phyloP scores from a whole-genome alignment of 2,888 invertebrate genomes.

The Pyrgus malvae region DNA sequence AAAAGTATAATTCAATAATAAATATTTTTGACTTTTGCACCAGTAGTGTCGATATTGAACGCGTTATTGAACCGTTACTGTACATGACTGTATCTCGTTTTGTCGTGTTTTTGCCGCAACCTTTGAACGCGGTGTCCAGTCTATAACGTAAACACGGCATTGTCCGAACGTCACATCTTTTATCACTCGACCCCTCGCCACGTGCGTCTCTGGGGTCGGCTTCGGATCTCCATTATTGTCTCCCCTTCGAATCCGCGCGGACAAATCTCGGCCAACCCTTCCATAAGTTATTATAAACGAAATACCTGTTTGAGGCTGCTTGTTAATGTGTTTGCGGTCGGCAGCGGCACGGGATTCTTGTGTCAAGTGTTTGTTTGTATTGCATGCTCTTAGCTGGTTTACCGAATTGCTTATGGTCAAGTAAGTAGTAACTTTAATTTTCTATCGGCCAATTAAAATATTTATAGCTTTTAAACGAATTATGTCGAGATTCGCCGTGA shows the following conservation, averaged over 20 bases:
- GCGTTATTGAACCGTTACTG: too few relatives aligned
- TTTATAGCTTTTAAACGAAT: too few relatives aligned
- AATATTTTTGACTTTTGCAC: too few relatives aligned
- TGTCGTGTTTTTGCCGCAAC: too few relatives aligned
- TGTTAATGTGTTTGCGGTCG: conserved; percentile 20
- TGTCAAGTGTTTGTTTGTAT: conserved; percentile 34
- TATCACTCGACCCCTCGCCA: conserved; percentile 34
- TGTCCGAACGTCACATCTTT: conserved; percentile 3
- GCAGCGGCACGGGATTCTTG: conserved; percentile 30
- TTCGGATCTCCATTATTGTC: conserved; percentile 42
- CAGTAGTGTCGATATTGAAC: too few relatives aligned
- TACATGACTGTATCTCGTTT: too few relatives aligned
- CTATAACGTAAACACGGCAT: conserved; percentile 21
- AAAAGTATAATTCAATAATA: too few relatives aligned
- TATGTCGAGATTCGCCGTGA: too few relatives aligned
- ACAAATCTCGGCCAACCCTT: conserved; percentile 40
- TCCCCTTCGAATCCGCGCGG: conserved; percentile 36
- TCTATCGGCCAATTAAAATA: neutral
- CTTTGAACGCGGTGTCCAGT: too few relatives aligned
- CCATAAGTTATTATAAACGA: conserved; percentile 21
- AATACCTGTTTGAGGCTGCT: conserved; percentile 21
- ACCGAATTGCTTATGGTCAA: conserved; percentile 25
- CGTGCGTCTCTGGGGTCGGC: conserved; percentile 41
- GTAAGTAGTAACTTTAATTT: conserved; percentile 29
- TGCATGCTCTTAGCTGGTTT: conserved; percentile 17